Base-by-base conservation (phyloP, 2,888 invertebrate genomes). In the Camponotus fellah region DNA sequence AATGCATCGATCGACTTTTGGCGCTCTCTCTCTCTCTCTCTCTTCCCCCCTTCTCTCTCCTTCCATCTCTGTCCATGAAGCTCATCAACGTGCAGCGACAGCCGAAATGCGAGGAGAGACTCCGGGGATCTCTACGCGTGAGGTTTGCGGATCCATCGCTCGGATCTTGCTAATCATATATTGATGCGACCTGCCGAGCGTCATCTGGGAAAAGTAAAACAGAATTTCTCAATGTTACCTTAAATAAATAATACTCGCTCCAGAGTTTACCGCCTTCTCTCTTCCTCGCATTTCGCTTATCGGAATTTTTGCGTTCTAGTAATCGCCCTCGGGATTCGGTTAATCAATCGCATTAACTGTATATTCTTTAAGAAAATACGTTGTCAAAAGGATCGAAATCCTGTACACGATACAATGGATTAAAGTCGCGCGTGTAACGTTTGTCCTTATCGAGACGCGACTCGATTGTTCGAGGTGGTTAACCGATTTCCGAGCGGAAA, bases 1-100 rank as follows among this genome's bases (percentile, higher is more conserved):
- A 91, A 93, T 93, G 92, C 92, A 93, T 93, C 93, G 93, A 93
- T 93, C 92, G 92, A 84, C 86, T 77, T 72, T 88, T 90, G 69
- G 76, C 82, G 82, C 88, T 76, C 58, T 0, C 62, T 81, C 81
- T 43, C 32, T 14, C 69, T 9, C 14, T 46, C 32, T 2, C 9
- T 8, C 6, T 4, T 12, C 4, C 21, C 3, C 34, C 53, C 17
- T 2, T 9, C 58, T 56, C 56, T 21, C 37, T n/a, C 76, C 43
- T 5, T 46, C 12, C 34, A 14, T 62, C 26, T 32, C 56, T 43
- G 40, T 65, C 43, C 34, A n/a, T 14, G 9, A 77, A 68, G 56
- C 64, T 60, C 60, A 17, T 46, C 37, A 34, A 37, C 49, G 64
- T n/a, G n/a, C 56, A 53, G 26, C 32, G n/a, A 77, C 32, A 6